A percentile compares a stretch with the other conserved stretches of the same genome.
Conservation (phyloP, 2,888 invertebrate genomes). For the Eretmocerus hayati region DNA sequence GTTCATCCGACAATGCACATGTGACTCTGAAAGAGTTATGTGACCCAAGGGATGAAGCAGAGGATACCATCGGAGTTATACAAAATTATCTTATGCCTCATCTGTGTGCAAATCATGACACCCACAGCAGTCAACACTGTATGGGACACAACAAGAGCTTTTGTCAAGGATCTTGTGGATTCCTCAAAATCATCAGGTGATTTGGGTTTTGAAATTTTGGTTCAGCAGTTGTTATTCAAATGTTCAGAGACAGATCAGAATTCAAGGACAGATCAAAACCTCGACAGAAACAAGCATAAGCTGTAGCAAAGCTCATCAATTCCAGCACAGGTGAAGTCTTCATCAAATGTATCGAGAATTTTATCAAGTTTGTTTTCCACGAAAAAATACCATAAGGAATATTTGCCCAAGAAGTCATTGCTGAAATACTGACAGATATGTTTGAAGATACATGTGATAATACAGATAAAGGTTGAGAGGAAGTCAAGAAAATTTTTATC, state of each 20-base stretch:
- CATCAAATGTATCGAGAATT: conserved; percentile 25
- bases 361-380: conserved; percentile 38
- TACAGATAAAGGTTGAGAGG: conserved; percentile 9
- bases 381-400: conserved; percentile 46
- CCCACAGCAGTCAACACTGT: conserved; percentile 26
- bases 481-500: conserved; percentile 40
- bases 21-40: conserved; percentile 42
- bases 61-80: conserved; percentile 40
- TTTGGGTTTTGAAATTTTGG: conserved; percentile 30
- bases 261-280: conserved; percentile 36
- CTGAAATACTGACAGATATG: conserved; percentile 41
- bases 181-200: conserved; percentile 27
- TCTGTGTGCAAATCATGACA: conserved; percentile 33
- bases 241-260: too few species aligned
- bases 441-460: conserved; percentile 5
- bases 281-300: conserved; percentile 37
- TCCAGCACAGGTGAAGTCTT: conserved; percentile 27
- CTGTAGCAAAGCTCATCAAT: conserved; percentile 35
- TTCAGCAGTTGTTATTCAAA: conserved; percentile 37
- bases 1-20: conserved; percentile 42
- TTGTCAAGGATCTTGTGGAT: conserved; percentile 30
- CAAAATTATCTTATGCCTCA: conserved; percentile 45
- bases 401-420: conserved; percentile 50
- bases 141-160: conserved; percentile 34
- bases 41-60: conserved; percentile 45